Evolutionary conservation across 1,140 invertebrate genomes (phyloP).

Genomic region (Rhysida immarginata): DNA sequence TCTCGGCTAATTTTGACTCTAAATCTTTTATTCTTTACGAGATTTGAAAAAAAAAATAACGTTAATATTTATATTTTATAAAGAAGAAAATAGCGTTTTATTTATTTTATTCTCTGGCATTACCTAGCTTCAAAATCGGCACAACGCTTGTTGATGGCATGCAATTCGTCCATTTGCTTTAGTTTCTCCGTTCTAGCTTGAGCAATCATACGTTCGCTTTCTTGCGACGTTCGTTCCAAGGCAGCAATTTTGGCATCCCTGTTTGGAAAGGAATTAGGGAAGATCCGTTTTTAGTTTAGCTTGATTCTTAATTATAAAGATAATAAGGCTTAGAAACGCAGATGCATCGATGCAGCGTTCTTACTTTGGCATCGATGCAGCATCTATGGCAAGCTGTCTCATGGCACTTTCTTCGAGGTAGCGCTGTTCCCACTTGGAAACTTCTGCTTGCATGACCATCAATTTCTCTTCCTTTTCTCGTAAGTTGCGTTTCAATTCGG

Average conservation of each 20-base stretch:
- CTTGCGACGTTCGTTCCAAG: slow-evolving; percentile 64
- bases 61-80: background rate
- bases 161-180: slow-evolving; percentile 59
- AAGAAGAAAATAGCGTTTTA: too few species aligned
- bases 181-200: slow-evolving; percentile 72
- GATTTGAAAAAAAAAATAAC: too few species aligned
- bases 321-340: too few species aligned
- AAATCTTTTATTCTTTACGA: slow-evolving; percentile 65
- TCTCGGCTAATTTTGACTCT: slow-evolving; percentile 71
- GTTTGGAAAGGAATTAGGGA: slow-evolving; percentile 5
- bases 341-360: too few species aligned
- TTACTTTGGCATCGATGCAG: slow-evolving; percentile 66
- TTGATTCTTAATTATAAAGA: too few species aligned
- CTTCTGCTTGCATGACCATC: slow-evolving; percentile 62
- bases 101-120: too few species aligned
- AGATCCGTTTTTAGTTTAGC: too few species aligned
- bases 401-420: slow-evolving; percentile 71
- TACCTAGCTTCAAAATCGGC: slow-evolving; percentile 66
- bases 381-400: slow-evolving; percentile 65
- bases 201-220: slow-evolving; percentile 70
- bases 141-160: slow-evolving; percentile 57
- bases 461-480: slow-evolving; percentile 64
- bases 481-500: slow-evolving; percentile 45
- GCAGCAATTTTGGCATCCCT: slow-evolving; percentile 75
- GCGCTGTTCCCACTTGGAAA: slow-evolving; percentile 72